Evolutionary conservation across 2,888 invertebrate species (phyloP).

Genomic region (Neoaliturus tenellus): DNA sequence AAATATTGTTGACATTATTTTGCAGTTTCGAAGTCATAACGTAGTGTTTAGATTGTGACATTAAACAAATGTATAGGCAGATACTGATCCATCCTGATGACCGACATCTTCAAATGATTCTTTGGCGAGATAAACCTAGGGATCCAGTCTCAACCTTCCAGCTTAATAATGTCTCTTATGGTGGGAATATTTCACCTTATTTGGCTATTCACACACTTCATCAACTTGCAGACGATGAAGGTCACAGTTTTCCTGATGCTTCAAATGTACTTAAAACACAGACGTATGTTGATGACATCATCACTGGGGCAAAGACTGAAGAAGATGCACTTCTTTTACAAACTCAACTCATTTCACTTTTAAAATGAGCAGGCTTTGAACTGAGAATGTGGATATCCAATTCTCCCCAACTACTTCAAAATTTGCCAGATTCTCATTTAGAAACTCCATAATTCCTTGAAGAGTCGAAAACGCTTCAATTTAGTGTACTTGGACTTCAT

Average conservation of each 20-base stretch:
- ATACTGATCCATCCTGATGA: constrained; percentile 12
- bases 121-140: background rate
- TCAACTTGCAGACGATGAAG: constrained; percentile 10
- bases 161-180: background rate
- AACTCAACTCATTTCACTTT: constrained; percentile 5
- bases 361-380: constrained; percentile 19
- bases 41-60: constrained; percentile 44
- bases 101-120: background rate
- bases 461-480: background rate
- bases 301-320: constrained; percentile 15
- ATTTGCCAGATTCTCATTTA: background rate
- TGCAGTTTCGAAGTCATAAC: constrained; percentile 1
- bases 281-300: constrained; percentile 20
- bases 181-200: background rate
- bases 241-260: background rate
- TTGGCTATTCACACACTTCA: background rate
- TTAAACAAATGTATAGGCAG: constrained; percentile 13
- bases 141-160: background rate
- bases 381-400: background rate
- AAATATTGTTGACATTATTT: constrained; percentile 31
- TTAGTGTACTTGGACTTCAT: background rate
- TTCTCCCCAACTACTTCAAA: background rate
- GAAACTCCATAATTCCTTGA: constrained; percentile 21
- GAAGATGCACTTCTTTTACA: background rate
- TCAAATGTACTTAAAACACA: background rate